Evolutionary conservation across 2,888 invertebrate species (phyloP), one percentile per base, ranked within the genome.

Genomic region (Buathra laborator): DNA sequence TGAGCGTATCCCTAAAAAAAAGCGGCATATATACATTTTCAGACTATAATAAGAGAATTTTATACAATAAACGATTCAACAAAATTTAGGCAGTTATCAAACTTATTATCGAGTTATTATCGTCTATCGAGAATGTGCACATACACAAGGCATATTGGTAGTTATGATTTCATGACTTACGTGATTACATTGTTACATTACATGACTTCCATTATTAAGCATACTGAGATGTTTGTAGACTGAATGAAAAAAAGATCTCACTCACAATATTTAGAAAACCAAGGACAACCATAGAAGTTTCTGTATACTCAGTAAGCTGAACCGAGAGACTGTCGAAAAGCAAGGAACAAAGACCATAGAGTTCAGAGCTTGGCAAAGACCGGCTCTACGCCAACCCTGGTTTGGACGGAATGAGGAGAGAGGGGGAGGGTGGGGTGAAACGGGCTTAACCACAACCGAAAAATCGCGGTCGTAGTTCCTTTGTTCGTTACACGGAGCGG

Each of bases 381-480:
- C 56, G 56, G 24, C 10, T 29, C 24, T 24, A 16, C 16, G 53
- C 24, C 53, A n/a, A 53, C 16, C 7, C 12, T 3, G 4, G 48
- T 32, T 29, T 2, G n/a, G 29, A 44, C 64, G 62, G 51, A 62
- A 51, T 24, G 24, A 62, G 62, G 19, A 64, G 5, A 2, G 43
- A 12, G 44, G 16, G 44, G 62, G 64, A 24, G 24, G 24, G 24
- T 24, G 24, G 24, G 2, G 24, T 24, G 24, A 24, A 24, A 24
- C 5, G 9, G 9, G 37, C 37, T 68, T 59, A 78, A 78, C 62
- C 62, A 48, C 62, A 19, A 72, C 48, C 74, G 68, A 78, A 83
- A 83, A 83, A 83, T 83, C 78, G 68, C 32, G 83, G 68, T 70
- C 62, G 68, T 37, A 67, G 59, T 46, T 66, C 77, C 83, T 83